These are phyloP conservation scores for Cephalopterus ornatus DNA, from an alignment of 2,113 vertebrate species.

Conservation along the genomic window DNA sequence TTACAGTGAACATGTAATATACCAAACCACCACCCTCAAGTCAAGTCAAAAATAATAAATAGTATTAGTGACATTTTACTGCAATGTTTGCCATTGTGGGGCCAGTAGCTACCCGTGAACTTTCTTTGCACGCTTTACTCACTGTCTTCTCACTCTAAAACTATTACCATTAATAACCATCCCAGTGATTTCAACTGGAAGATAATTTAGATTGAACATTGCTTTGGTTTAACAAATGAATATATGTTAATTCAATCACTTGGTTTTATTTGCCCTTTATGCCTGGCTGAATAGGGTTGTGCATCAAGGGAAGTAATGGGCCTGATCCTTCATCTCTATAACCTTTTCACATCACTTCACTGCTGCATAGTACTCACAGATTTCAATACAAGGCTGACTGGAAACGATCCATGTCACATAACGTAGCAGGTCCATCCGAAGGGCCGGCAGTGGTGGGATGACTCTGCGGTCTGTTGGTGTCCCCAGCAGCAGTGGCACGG, in stretches of 20 bases:
- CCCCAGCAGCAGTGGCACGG: rapidly evolving
- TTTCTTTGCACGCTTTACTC: background rate
- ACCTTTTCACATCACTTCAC: background rate
- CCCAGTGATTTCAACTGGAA: background rate
- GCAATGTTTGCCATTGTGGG: background rate
- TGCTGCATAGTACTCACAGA: background rate
- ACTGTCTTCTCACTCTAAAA: background rate
- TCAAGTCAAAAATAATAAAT: background rate
- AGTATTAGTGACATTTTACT: background rate
- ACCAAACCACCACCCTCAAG: background rate
- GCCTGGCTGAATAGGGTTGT: background rate
- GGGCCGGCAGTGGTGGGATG: background rate
- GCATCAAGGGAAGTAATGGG: background rate
- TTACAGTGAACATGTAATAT: background rate
- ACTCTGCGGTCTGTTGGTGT: background rate
- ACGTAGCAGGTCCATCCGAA: rapidly evolving
- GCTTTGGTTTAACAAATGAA: background rate
- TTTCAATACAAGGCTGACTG: background rate
- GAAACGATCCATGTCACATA: rapidly evolving
- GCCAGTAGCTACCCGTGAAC: background rate
- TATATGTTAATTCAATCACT: background rate
- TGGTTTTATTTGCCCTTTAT: background rate
- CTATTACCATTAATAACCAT: background rate
- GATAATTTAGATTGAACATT: background rate
- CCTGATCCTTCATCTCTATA: background rate